Percentiles rank a stretch among this genome's conserved stretches.
phyloP scores from a whole-genome alignment of 1,140 invertebrate species.

The Coptotermes formosanus region DNA sequence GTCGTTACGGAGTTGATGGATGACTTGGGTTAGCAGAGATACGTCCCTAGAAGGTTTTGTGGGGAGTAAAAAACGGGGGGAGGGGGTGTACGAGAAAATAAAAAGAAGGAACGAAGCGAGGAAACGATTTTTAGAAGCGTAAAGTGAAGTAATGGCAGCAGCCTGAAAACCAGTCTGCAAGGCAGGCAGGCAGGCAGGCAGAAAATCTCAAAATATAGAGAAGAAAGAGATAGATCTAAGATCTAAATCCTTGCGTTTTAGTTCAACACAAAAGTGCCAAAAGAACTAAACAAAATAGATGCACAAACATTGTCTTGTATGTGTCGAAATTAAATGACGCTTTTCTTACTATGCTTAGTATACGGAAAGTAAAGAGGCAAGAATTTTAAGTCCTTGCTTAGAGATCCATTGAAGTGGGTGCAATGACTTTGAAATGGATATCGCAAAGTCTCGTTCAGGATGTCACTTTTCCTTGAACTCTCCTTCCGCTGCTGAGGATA shows the following conservation, averaged over 20 bases:
- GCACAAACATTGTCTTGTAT: background rate
- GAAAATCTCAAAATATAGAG: slow-evolving; percentile 4
- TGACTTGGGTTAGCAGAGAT: background rate
- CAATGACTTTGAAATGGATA: no score
- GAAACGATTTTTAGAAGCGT: slow-evolving; percentile 16
- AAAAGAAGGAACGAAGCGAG: slow-evolving; percentile 3
- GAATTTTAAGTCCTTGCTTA: no score
- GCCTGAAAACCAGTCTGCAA: background rate
- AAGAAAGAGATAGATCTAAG: background rate
- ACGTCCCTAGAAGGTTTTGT: background rate
- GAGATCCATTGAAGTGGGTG: no score
- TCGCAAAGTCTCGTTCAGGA: no score
- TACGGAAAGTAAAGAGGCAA: no score
- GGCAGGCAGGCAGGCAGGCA: slow-evolving; percentile 11
- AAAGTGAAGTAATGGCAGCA: slow-evolving; percentile 18
- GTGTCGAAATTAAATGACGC: background rate
- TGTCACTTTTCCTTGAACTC: no score
- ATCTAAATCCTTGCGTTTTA: background rate
- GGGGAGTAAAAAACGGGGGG: background rate
- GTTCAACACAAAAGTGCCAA: background rate
- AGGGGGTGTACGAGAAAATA: background rate
- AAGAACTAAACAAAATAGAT: background rate
- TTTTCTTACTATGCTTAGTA: background rate
- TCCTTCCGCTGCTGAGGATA: no score
- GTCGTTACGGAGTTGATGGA: background rate